phyloP scores from a whole-genome alignment of 2,888 invertebrate species.

The Melanophora roralis region DNA sequence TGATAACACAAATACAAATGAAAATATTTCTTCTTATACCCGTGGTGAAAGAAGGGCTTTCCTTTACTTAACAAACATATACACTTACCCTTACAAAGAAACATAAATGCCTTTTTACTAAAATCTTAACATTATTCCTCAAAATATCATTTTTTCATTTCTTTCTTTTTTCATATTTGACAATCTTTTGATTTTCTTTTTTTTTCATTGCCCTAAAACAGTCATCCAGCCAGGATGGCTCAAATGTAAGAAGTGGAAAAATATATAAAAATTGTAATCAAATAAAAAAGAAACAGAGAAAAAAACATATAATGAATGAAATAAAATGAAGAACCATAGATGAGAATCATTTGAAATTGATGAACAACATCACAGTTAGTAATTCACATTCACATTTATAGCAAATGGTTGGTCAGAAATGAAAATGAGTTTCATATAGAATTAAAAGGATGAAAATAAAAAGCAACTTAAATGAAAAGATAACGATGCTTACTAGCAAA shows the following conservation, averaged over 20 bases:
- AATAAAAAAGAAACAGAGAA: neutral
- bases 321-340: slow-evolving; percentile 46
- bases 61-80: neutral
- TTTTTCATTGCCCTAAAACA: slow-evolving; percentile 4
- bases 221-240: slow-evolving; percentile 45
- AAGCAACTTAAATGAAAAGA: neutral
- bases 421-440: slow-evolving; percentile 31
- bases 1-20: neutral
- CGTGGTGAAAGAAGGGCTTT: neutral
- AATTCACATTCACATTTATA: slow-evolving; percentile 2
- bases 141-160: slow-evolving; percentile 35
- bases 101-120: slow-evolving; percentile 9
- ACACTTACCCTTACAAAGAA: neutral
- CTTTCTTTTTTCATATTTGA: slow-evolving; percentile 26
- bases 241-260: slow-evolving; percentile 32
- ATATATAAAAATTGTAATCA: neutral
- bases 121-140: slow-evolving; percentile 12
- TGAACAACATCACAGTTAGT: slow-evolving; percentile 49
- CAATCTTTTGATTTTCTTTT: neutral
- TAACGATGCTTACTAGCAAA: neutral
- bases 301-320: slow-evolving; percentile 30
- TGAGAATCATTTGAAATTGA: slow-evolving; percentile 53
- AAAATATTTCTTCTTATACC: too few species aligned
- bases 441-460: neutral
- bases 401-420: slow-evolving; percentile 41